Evolutionary conservation across 1,140 invertebrate genomes (phyloP).

Genomic region (Ceratina calcarata): DNA sequence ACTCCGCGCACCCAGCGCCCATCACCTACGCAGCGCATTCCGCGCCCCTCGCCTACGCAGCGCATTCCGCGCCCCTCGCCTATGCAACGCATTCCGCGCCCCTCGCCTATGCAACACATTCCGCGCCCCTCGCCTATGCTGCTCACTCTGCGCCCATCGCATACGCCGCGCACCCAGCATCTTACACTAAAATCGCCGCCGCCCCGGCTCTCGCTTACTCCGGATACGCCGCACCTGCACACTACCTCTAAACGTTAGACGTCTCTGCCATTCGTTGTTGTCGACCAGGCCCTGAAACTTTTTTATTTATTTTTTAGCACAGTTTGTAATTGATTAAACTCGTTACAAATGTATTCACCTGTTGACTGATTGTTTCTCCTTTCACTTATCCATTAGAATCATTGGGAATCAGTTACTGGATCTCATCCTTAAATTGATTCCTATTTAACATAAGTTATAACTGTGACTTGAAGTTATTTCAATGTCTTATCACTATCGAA

Average conservation of each 20-base stretch:
- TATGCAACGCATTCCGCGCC: slow-evolving; percentile 17
- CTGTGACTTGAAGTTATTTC: no score
- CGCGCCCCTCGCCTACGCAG: slow-evolving; percentile 34
- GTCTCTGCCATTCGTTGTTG: slow-evolving; percentile 17
- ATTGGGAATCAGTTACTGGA: no score
- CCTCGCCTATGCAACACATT: no score
- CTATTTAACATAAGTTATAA: no score
- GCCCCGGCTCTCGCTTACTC: slow-evolving; percentile 23
- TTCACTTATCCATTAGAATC: no score
- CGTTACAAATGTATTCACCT: slow-evolving; percentile 43
- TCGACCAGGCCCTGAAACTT: slow-evolving; percentile 57
- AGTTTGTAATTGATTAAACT: slow-evolving; percentile 59
- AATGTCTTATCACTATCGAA: no score
- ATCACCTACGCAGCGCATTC: slow-evolving; percentile 39
- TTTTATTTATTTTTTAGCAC: slow-evolving; percentile 60
- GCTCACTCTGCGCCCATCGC: slow-evolving; percentile 34
- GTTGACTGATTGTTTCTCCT: neutral
- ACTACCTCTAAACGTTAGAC: slow-evolving; percentile 53
- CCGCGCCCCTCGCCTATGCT: slow-evolving; percentile 41
- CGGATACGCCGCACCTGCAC: slow-evolving; percentile 24
- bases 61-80: slow-evolving; percentile 31
- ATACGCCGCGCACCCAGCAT: slow-evolving; percentile 31
- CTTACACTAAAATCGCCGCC: slow-evolving; percentile 34
- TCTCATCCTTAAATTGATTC: no score
- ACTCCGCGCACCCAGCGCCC: slow-evolving; percentile 25